Percentiles rank a stretch among this genome's conserved stretches.
These are phyloP conservation scores for Typhlomys cinereus DNA, from an alignment of 2,113 vertebrate species.

Conservation along the genomic window DNA sequence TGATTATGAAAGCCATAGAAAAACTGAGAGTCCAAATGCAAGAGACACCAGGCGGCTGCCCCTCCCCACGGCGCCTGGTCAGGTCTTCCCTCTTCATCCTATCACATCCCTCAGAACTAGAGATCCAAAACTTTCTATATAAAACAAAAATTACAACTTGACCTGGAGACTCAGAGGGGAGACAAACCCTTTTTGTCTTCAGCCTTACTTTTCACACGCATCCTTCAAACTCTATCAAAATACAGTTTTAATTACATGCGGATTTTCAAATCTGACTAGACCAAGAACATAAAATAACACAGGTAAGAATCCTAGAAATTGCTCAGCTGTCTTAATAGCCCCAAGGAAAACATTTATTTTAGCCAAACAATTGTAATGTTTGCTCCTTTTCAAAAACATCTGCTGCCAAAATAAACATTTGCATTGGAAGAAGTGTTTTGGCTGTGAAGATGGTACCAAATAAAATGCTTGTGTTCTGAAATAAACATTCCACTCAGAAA, in stretches of 20 bases:
- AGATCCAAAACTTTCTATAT: background rate
- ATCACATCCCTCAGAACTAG: background rate
- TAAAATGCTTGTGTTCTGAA: slow-evolving; percentile 67
- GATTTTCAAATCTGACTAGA: background rate
- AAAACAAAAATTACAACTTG: slow-evolving; percentile 16
- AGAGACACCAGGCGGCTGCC: background rate
- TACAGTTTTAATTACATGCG: background rate
- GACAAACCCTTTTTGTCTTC: background rate
- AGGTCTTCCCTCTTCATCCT: background rate
- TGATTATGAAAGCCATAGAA: background rate
- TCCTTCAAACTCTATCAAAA: slow-evolving; percentile 12
- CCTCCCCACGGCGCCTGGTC: fast-evolving
- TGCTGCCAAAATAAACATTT: slow-evolving; percentile 74
- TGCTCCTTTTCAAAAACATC: slow-evolving; percentile 69
- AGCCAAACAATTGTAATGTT: slow-evolving; percentile 65
- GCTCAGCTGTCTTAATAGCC: slow-evolving; percentile 50
- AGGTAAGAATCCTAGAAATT: slow-evolving; percentile 67
- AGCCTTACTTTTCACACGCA: slow-evolving; percentile 33
- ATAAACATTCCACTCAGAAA: slow-evolving; percentile 60
- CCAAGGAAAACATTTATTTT: slow-evolving; percentile 70
- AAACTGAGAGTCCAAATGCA: background rate
- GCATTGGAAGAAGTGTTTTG: slow-evolving; percentile 64
- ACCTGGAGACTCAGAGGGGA: background rate
- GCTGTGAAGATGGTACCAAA: slow-evolving; percentile 68
- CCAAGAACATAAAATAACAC: slow-evolving; percentile 22